A percentile compares a stretch with the other conserved stretches of the same genome.
These are phyloP conservation scores for Nothocercus nigrocapillus DNA, from an alignment of 2,113 vertebrate species.

Conservation along the genomic window DNA sequence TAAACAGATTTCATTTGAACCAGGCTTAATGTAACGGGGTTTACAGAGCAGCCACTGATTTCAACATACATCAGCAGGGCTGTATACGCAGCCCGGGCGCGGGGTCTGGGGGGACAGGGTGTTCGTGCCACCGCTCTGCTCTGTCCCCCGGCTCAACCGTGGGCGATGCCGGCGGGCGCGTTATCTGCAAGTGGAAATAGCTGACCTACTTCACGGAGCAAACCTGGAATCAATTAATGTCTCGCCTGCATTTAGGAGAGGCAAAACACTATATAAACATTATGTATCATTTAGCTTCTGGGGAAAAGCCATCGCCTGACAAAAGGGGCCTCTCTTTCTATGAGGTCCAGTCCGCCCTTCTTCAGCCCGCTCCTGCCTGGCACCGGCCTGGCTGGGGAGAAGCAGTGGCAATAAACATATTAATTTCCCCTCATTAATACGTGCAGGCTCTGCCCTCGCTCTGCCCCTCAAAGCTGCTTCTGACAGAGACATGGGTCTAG, in stretches of 20 bases:
- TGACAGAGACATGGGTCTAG: too few species aligned
- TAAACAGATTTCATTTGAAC: slow-evolving; percentile 60
- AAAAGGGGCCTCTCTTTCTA: slow-evolving; percentile 43
- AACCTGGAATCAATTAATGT: slow-evolving; percentile 72
- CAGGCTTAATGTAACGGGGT: slow-evolving; percentile 18
- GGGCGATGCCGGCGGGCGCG: not conserved
- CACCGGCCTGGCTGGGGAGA: not conserved
- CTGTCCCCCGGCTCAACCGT: not conserved
- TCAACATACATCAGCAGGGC: not conserved
- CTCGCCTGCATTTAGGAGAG: slow-evolving; percentile 58
- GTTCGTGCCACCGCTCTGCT: not conserved
- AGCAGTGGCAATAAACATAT: not conserved
- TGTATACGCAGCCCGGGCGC: not conserved
- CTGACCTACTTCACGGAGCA: slow-evolving; percentile 19
- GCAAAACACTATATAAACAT: slow-evolving; percentile 64
- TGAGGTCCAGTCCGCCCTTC: not conserved
- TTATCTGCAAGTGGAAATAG: slow-evolving; percentile 35
- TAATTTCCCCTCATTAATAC: not conserved
- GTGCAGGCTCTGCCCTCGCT: not conserved
- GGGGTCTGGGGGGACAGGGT: not conserved
- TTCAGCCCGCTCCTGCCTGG: not conserved
- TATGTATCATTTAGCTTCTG: slow-evolving; percentile 66
- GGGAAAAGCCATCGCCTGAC: slow-evolving; percentile 36
- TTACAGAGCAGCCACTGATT: slow-evolving; percentile 13
- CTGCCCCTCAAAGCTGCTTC: too few species aligned